Base-by-base conservation (phyloP, 2,888 invertebrate species). In the Agonopterix heracliana region DNA sequence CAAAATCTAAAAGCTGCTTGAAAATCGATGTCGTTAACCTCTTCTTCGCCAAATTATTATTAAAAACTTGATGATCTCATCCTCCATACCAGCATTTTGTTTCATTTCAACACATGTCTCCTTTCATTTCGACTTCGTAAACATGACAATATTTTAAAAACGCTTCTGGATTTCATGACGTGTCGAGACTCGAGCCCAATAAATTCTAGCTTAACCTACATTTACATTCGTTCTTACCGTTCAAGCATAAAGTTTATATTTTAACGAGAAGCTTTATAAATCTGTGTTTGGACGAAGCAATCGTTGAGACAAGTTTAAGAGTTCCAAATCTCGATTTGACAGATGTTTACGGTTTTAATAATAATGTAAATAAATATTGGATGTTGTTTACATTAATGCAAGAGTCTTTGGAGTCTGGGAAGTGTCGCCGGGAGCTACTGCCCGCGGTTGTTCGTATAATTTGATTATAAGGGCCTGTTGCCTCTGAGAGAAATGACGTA, bases 361-460 rank as follows among this genome's bases (percentile, higher is more conserved):
- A 72, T 76, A 75, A 69, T 70, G 61, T 59, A 79, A 79, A 80
- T 75, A 78, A 80, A 80, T 79, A 78, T 66, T 63, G 63, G 56
- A 60, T 72, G 70, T 64, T 79, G 76, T 79, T 80, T 78, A 78
- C 68, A 63, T 68, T 75, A 59, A 57, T 64, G 62, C 63, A 9
- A 41, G 49, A 55, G 65, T 66, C 60, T 59, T 62, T 61, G 66
- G 66, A 71, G 61, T 68, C 69, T 71, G 63, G 43, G 48, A 48
- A 50, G 46, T 41, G 51, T 50, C 47, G 50, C 51, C 51, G 51
- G 53, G 56, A 14, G 46, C 44, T 50, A 40, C 36, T 53, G 51
- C 9, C 9, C 34, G 53, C 54, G 58, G 63, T 70, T 70, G 58
- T 68, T 72, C 68, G 55, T 61, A 56, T 70, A 69, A 68, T 68